Base-by-base conservation (phyloP, 2,113 vertebrate species). In the Pomatostomus ruficeps region DNA sequence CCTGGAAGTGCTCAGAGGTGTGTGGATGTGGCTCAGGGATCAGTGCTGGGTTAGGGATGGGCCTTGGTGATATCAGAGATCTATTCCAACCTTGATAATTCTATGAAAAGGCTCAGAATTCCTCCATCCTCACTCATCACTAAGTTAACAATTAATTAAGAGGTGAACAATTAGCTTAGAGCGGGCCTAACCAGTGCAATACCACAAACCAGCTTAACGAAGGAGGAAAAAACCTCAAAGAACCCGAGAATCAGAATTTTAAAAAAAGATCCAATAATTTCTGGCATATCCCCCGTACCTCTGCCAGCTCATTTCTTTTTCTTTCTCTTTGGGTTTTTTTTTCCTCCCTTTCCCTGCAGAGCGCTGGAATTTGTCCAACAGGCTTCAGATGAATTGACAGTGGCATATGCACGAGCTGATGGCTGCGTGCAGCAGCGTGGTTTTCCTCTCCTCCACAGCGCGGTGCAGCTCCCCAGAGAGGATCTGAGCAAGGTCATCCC, bases 361-460 rank as follows among this genome's bases (percentile, higher is more conserved):
- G n/a, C 46, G 16, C 31, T 95, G 91, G 61, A 93, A 68, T 82
- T 82, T 75, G 8, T 71, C 82, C 78, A 90, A 17, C 43, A 90
- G 22, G 33, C 54, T 93, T 78, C 7, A 33, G 36, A 58, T 72
- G 48, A 90, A 35, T 68, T 2, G 6, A 48, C 85, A 59, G 26
- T 48, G 55, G 49, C 61, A 80, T 86, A 65, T 57, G 49, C 28
- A 31, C 6, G 58, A 92, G 35, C 49, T 82, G 75, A 48, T 85
- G 63, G 23, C 42, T 79, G 12, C 15, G 25, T 25, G 45, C 85
- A 88, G 29, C 11, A 40, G 36, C 0, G 3, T 43, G 49, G 46
- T 31, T 93, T 86, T 79, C 33, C 35, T 66, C 12, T 86, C 46
- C 24, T 67, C 42, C 73, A 58, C 57, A 72, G 6, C 55, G 46